Conservation (phyloP, 2,888 invertebrate genomes). For the Agrotis puta region DNA sequence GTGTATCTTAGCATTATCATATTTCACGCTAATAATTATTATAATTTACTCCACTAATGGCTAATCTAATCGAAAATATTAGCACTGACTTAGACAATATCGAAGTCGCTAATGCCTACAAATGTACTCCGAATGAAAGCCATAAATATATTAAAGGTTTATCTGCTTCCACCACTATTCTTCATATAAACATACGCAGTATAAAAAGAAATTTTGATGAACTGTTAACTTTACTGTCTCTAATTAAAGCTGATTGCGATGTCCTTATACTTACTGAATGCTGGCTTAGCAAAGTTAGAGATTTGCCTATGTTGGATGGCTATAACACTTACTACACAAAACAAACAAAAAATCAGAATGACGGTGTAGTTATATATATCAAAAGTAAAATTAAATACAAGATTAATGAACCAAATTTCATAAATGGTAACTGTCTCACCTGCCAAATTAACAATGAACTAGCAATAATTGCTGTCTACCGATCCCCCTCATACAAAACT, state of each 20-base stretch:
- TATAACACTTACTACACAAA: background rate
- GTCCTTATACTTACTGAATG: too few species aligned
- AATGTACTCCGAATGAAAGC: background rate
- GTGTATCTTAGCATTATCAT: background rate
- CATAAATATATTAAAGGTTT: background rate
- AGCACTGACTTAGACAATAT: conserved; percentile 1
- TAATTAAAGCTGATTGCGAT: too few species aligned
- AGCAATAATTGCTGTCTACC: too few species aligned
- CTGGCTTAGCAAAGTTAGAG: too few species aligned
- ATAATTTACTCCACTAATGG: background rate
- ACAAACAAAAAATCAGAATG: background rate
- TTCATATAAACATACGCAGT: background rate
- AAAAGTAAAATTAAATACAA: background rate
- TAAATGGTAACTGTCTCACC: background rate
- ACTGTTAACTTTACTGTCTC: too few species aligned
- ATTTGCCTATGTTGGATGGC: background rate
- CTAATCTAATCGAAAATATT: conserved; percentile 4
- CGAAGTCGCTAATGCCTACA: background rate
- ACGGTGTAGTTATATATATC: background rate
- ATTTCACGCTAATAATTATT: background rate
- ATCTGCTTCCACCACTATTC: too few species aligned
- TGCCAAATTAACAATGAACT: too few species aligned
- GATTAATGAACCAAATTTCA: background rate
- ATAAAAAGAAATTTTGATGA: background rate
- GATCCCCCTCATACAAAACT: too few species aligned